These are phyloP conservation scores for Malachius bipustulatus DNA, from an alignment of 2,888 invertebrate species.

Conservation along the genomic window DNA sequence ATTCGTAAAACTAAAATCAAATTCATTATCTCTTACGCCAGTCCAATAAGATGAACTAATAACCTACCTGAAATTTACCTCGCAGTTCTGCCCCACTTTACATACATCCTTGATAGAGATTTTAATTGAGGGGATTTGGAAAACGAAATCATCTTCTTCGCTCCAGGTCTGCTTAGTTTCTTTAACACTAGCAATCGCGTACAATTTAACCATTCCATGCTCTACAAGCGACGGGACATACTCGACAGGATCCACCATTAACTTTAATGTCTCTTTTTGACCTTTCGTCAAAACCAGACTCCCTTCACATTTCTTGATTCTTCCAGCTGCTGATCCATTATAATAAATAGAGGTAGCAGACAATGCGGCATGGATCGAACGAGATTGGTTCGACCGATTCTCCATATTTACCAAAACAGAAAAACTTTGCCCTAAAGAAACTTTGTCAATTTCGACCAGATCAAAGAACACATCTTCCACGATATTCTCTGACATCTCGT, in stretches of 20 bases:
- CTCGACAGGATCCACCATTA: constrained; percentile 51
- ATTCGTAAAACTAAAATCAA: constrained; percentile 50
- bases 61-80: constrained; percentile 39
- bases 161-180: constrained; percentile 66
- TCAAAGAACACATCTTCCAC: constrained; percentile 53
- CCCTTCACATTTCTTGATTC: constrained; percentile 49
- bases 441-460: constrained; percentile 51
- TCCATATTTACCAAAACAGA: constrained; percentile 53
- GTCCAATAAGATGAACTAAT: too few species aligned
- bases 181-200: constrained; percentile 57
- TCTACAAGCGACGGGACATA: constrained; percentile 60
- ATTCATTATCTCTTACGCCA: too few species aligned
- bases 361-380: constrained; percentile 51
- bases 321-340: constrained; percentile 54
- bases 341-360: constrained; percentile 56
- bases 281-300: constrained; percentile 49
- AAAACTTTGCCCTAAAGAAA: constrained; percentile 54
- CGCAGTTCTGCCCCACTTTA: constrained; percentile 42
- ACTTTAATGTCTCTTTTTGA: constrained; percentile 48
- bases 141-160: constrained; percentile 59
- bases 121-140: constrained; percentile 54
- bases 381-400: constrained; percentile 42
- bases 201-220: constrained; percentile 58
- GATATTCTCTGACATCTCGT: constrained; percentile 46
- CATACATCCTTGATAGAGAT: constrained; percentile 48